phyloP scores from a whole-genome alignment of 2,888 invertebrate species.

The Atherix ibis region DNA sequence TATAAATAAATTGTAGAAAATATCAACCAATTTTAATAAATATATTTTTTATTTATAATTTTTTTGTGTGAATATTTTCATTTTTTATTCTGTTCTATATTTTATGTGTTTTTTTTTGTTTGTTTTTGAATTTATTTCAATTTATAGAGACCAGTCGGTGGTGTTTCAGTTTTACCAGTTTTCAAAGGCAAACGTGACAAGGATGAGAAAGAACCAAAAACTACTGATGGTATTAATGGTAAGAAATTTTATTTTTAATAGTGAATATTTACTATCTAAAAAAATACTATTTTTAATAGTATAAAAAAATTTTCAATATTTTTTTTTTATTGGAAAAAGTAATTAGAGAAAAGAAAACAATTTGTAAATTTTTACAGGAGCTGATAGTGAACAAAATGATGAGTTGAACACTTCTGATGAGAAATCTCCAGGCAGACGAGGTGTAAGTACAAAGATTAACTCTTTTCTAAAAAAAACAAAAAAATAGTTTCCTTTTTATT shows the following conservation, averaged over 20 bases:
- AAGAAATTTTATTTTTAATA: constrained; percentile 12
- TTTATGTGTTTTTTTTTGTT: neutral
- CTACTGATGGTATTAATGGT: constrained; percentile 26
- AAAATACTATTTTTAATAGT: too few species aligned
- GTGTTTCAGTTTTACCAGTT: constrained; percentile 64
- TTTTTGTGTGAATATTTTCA: too few species aligned
- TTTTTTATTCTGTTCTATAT: too few species aligned
- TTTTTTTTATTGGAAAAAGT: too few species aligned
- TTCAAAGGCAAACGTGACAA: constrained; percentile 41
- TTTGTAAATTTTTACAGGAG: too few species aligned
- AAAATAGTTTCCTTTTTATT: too few species aligned
- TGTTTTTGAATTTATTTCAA: constrained; percentile 13
- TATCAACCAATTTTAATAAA: too few species aligned
- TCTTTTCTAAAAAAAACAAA: neutral
- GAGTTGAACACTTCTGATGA: constrained; percentile 34
- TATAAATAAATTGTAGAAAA: too few species aligned
- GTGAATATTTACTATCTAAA: constrained; percentile 1
- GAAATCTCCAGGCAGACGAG: constrained; percentile 27
- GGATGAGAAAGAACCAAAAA: constrained; percentile 41
- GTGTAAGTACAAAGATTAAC: constrained; percentile 7
- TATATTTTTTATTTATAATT: too few species aligned
- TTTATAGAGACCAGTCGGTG: constrained; percentile 67
- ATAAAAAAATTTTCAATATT: too few species aligned
- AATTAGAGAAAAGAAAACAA: too few species aligned
- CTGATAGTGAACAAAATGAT: constrained; percentile 35